A percentile compares a stretch with the other conserved stretches of the same genome.
Conservation (phyloP, 2,113 vertebrate species). For the Sphaerodactylus townsendi region DNA sequence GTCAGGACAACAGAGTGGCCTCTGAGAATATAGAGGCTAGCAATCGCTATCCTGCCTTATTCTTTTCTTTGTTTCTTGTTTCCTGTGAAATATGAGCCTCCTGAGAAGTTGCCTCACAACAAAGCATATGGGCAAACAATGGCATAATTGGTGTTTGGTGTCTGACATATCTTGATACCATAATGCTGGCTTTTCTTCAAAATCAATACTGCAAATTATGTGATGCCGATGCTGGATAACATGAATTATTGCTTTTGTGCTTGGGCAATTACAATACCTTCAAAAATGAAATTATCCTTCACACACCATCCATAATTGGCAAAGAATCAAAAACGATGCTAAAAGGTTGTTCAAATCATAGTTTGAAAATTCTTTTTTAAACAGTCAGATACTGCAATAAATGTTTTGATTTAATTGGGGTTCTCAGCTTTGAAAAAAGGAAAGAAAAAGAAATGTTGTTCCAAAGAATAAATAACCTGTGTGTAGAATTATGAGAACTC, state of each 20-base stretch:
- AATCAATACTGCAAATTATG: slow-evolving; percentile 19
- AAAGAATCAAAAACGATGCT: neutral
- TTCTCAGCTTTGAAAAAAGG: neutral
- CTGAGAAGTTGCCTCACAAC: neutral
- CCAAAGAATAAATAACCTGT: neutral
- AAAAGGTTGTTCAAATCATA: neutral
- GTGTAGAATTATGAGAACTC: neutral
- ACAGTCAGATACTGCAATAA: too few relatives aligned
- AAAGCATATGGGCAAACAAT: neutral
- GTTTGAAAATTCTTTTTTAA: neutral
- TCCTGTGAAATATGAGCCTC: neutral
- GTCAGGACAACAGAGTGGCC: neutral
- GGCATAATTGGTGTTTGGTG: neutral
- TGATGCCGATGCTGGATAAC: neutral
- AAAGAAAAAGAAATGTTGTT: neutral
- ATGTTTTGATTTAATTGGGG: neutral
- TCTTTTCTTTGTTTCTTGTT: neutral
- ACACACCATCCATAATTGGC: neutral
- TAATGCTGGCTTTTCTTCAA: neutral
- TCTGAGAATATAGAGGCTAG: neutral
- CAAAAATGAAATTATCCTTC: slow-evolving; percentile 16
- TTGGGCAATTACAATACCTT: neutral
- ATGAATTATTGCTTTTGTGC: slow-evolving; percentile 3
- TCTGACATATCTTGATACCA: neutral
- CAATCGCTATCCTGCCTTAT: neutral